Evolutionary conservation across 2,113 vertebrate species (phyloP).

Genomic region (Tretioscincus oriximinensis): DNA sequence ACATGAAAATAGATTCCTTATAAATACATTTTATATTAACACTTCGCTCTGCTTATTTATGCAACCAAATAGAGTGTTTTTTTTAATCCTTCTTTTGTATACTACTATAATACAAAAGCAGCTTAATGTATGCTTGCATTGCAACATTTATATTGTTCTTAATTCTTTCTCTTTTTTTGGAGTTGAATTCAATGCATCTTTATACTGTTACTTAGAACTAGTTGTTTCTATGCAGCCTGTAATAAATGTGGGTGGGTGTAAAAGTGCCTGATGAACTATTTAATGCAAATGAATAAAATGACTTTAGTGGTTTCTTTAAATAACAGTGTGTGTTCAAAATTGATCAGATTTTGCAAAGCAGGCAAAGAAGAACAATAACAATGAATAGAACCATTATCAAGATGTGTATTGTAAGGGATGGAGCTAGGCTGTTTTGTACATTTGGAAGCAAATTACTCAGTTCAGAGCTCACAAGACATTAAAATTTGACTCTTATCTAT

Average conservation of each 20-base stretch:
- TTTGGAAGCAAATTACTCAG: not conserved
- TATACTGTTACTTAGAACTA: slow-evolving; percentile 25
- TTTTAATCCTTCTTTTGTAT: not conserved
- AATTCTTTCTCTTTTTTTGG: not conserved
- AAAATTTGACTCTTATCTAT: not conserved
- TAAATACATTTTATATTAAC: not conserved
- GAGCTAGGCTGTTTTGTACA: not conserved
- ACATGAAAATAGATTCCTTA: not conserved
- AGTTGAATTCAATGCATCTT: slow-evolving; percentile 9
- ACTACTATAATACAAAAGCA: not conserved
- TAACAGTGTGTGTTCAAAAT: not conserved
- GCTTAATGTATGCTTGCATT: slow-evolving; percentile 1
- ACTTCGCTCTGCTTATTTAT: not conserved
- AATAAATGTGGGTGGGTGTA: too few species aligned
- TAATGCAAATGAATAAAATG: not conserved
- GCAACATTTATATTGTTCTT: not conserved
- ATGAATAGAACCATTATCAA: not conserved
- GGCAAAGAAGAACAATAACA: not conserved
- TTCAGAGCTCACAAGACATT: not conserved
- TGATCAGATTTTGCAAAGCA: not conserved
- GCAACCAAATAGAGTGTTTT: not conserved
- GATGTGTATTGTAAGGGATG: not conserved
- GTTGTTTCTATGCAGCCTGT: too few species aligned
- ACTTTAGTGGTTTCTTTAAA: not conserved
- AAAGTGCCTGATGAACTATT: slow-evolving; percentile 14